A percentile compares a stretch with the other conserved stretches of the same genome.
Conservation (phyloP, 2,797 vertebrate genomes). For the Eupleurogrammus muticus region DNA sequence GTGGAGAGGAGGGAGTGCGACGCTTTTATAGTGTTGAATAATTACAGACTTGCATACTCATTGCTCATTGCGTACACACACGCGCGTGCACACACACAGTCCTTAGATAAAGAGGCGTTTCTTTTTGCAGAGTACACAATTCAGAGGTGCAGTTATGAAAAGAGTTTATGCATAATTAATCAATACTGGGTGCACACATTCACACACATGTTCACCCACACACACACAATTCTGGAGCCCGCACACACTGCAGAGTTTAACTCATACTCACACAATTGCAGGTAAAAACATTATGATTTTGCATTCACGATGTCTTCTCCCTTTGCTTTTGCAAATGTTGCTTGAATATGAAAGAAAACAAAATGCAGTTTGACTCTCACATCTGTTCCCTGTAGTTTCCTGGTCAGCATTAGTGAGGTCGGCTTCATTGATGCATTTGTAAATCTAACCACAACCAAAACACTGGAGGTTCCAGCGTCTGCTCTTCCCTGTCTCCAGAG, state of each 20-base stretch:
- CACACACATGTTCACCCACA: constrained; percentile 5
- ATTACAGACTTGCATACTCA: constrained; percentile 32
- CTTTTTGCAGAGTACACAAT: constrained; percentile 29
- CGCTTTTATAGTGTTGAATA: constrained; percentile 45
- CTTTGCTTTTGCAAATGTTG: background rate
- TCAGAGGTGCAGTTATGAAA: constrained; percentile 33
- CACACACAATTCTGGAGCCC: background rate
- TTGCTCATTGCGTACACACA: constrained; percentile 2
- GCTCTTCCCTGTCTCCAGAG: background rate
- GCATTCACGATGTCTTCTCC: constrained; percentile 14
- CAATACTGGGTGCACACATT: constrained; percentile 6
- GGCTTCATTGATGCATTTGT: background rate
- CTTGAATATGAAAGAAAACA: background rate
- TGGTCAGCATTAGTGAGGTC: background rate
- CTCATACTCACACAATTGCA: background rate
- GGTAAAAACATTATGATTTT: no score
- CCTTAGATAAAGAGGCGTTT: constrained; percentile 20
- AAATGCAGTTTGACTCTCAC: no score
- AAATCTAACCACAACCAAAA: background rate
- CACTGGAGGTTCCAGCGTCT: background rate
- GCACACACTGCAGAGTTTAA: constrained; percentile 26
- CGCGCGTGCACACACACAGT: constrained; percentile 17
- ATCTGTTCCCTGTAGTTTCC: background rate
- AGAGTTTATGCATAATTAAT: constrained; percentile 54
- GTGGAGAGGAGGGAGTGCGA: background rate